Evolutionary conservation across 2,113 vertebrate genomes (phyloP).

Genomic region (Clinocottus analis): DNA sequence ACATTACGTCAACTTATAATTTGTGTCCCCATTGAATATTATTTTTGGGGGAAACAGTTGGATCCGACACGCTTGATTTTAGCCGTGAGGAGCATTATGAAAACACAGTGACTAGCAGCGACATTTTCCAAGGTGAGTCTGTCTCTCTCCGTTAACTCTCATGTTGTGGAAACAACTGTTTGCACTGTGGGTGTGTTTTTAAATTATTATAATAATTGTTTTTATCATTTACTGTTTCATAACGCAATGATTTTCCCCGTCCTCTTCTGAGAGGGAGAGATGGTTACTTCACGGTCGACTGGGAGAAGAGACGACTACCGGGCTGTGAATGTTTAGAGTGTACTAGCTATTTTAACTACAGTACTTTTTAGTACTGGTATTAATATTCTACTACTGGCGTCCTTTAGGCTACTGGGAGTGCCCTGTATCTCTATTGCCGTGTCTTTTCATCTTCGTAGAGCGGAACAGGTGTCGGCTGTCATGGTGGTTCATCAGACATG

Average conservation of each 20-base stretch:
- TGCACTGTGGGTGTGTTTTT: too few species aligned
- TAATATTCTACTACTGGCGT: too few species aligned
- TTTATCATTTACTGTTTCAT: background rate
- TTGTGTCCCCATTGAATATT: fast-evolving
- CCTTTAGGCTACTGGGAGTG: background rate
- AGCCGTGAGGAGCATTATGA: slow-evolving; percentile 12
- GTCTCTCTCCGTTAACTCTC: background rate
- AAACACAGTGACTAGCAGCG: slow-evolving; percentile 3
- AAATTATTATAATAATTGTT: background rate
- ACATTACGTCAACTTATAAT: background rate
- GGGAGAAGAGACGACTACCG: background rate
- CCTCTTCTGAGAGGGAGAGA: background rate
- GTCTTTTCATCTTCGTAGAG: background rate
- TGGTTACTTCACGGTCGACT: background rate
- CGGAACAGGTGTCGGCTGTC: background rate
- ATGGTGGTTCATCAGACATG: background rate
- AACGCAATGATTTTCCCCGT: too few species aligned
- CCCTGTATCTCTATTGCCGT: background rate
- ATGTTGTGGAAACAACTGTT: background rate
- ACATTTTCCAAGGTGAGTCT: slow-evolving; percentile 42
- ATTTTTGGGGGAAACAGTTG: background rate
- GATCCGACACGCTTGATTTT: background rate
- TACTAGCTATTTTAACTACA: too few species aligned
- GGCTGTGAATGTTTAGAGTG: background rate
- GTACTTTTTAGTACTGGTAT: background rate